Conservation (phyloP, 2,113 vertebrate species). For the Cromileptes altivelis region DNA sequence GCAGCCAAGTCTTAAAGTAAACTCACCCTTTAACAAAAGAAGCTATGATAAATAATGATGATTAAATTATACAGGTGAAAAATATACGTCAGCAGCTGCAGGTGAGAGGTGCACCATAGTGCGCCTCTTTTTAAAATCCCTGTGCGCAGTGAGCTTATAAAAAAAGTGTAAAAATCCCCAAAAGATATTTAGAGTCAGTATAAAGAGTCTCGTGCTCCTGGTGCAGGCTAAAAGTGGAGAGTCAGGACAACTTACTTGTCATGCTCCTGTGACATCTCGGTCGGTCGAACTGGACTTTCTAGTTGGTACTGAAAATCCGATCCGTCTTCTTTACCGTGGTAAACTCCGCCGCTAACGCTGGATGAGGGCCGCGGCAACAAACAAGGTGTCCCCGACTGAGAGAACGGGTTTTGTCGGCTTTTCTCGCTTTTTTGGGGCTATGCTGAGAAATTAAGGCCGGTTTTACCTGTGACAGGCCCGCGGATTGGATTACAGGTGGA, state of each 20-base stretch:
- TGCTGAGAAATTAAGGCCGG: constrained; percentile 85
- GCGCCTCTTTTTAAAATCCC: constrained; percentile 24
- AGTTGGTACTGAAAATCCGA: constrained; percentile 94
- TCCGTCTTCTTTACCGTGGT: constrained; percentile 87
- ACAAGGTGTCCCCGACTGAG: constrained; percentile 82
- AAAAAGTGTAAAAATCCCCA: background rate
- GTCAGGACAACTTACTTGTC: constrained; percentile 93
- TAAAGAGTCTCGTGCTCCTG: constrained; percentile 37
- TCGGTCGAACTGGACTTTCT: constrained; percentile 98
- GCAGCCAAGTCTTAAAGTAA: constrained; percentile 11
- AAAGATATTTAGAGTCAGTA: constrained; percentile 20
- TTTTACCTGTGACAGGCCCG: constrained; percentile 87
- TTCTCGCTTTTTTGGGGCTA: constrained; percentile 94
- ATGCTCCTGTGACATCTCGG: constrained; percentile 98
- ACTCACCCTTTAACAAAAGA: constrained; percentile 15
- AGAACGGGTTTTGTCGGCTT: constrained; percentile 96
- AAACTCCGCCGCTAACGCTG: constrained; percentile 77
- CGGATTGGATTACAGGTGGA: constrained; percentile 88
- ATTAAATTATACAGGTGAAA: background rate
- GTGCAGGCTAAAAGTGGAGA: constrained; percentile 63
- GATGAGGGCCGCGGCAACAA: constrained; percentile 86
- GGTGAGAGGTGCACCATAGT: constrained; percentile 14
- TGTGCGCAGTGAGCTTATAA: background rate
- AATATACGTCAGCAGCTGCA: constrained; percentile 27
- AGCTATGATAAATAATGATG: background rate